Evolutionary conservation across 2,113 vertebrate genomes (phyloP).

Genomic region (Menura novaehollandiae): DNA sequence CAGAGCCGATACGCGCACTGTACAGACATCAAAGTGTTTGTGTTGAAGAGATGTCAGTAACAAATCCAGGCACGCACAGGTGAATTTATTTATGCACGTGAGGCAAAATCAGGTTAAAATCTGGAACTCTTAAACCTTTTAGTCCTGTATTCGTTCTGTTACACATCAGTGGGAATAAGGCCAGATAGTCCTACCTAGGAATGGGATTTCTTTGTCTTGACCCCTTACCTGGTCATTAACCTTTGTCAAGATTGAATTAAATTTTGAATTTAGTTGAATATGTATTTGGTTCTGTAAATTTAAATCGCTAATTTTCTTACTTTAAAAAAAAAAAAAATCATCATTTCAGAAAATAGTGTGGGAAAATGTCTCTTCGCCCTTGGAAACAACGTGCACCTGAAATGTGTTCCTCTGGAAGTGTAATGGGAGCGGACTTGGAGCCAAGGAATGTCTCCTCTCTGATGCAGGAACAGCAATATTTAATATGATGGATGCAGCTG

Average conservation of each 20-base stretch:
- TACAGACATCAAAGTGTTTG: neutral
- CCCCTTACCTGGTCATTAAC: neutral
- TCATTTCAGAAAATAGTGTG: conserved; percentile 43
- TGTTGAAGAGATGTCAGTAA: neutral
- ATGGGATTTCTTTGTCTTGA: neutral
- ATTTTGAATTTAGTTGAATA: neutral
- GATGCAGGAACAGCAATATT: conserved; percentile 61
- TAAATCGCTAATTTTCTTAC: neutral
- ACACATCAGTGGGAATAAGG: neutral
- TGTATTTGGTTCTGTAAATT: neutral
- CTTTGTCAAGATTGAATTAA: neutral
- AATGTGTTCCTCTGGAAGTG: conserved; percentile 60
- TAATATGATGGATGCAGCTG: conserved; percentile 35
- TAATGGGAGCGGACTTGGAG: conserved; percentile 6
- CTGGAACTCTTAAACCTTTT: neutral
- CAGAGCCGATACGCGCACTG: neutral
- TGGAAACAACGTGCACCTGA: conserved; percentile 62
- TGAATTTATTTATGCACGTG: neutral
- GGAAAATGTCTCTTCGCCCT: conserved; percentile 18
- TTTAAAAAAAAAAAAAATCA: neutral
- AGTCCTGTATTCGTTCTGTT: neutral
- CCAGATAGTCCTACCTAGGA: neutral
- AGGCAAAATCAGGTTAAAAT: neutral
- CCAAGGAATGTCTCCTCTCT: conserved; percentile 54
- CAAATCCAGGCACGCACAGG: neutral